Evolutionary conservation across 2,888 invertebrate genomes (phyloP), one percentile per base, ranked within the genome.

Genomic region (Meganola albula): DNA sequence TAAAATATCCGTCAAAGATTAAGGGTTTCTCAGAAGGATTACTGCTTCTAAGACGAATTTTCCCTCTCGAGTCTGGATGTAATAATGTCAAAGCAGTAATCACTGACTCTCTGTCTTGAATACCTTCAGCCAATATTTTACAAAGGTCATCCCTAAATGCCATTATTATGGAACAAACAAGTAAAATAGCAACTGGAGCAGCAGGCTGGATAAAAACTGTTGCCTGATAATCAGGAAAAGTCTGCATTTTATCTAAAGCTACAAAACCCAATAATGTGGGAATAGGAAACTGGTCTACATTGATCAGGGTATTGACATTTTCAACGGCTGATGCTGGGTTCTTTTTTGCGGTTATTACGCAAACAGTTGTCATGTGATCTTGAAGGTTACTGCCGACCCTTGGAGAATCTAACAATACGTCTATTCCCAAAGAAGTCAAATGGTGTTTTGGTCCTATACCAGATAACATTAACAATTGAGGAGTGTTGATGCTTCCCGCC

Each of bases 371-470:
- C 2, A 60, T 28, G 31, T 74, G 74, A 34, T 74, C 69, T 45
- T 72, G 70, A n/a, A 72, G 13, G 35, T 75, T 73, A 10, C 40
- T 27, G 1, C 72, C 72, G 1, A 72, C 70, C 5, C 49, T 45
- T 8, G 61, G 58, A 1, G 53, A 48, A 39, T 70, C 40, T 4
- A 56, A 12, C 1, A 60, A 3, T 0, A 58, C 44, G 8, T 47
- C 16, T 8, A 71, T 67, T 7, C 46, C 44, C 10, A 51, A 37
- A 16, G 58, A 43, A 8, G 43, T 11, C 3, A 73, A 45, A 42
- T 71, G 57, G 1, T 48, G 23, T 12, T 42, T 44, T 3, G 64
- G 68, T 4, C 72, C 72, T 16, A 74, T 52, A 3, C 71, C 71
- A 1, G 71, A 72, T 6, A 63, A 32, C 69, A 73, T 69, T 13